Evolutionary conservation across 2,797 vertebrate genomes (phyloP).

Genomic region (Psittacula derbiana): DNA sequence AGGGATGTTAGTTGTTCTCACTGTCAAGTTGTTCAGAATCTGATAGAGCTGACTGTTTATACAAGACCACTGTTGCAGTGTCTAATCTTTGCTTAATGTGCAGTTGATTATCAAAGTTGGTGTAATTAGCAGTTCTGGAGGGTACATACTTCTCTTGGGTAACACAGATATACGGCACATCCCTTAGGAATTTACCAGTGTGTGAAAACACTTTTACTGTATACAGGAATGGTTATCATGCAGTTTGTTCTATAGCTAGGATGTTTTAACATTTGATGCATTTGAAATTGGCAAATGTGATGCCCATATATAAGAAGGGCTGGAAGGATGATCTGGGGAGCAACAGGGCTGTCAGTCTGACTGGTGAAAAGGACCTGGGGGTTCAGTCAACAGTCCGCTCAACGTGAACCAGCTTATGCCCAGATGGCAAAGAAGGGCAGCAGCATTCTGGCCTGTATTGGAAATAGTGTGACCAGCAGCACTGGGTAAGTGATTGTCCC

Average conservation of each 20-base stretch:
- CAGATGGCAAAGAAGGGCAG: neutral
- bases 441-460: neutral
- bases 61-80: neutral
- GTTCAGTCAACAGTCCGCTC: neutral
- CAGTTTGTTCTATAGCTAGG: neutral
- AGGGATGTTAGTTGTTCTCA: neutral
- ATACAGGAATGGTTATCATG: neutral
- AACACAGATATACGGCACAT: neutral
- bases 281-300: neutral
- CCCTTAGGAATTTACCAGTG: neutral
- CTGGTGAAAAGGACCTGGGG: neutral
- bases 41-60: neutral
- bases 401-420: neutral
- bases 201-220: neutral
- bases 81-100: neutral
- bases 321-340: neutral
- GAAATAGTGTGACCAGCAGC: neutral
- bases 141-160: neutral
- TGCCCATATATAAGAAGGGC: neutral
- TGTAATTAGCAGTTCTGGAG: neutral
- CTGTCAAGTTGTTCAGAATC: neutral
- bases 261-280: neutral
- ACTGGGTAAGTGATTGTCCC: neutral
- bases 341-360: neutral
- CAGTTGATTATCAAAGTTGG: neutral